phyloP scores from a whole-genome alignment of 2,113 vertebrate species.

The Xyrauchen texanus region DNA sequence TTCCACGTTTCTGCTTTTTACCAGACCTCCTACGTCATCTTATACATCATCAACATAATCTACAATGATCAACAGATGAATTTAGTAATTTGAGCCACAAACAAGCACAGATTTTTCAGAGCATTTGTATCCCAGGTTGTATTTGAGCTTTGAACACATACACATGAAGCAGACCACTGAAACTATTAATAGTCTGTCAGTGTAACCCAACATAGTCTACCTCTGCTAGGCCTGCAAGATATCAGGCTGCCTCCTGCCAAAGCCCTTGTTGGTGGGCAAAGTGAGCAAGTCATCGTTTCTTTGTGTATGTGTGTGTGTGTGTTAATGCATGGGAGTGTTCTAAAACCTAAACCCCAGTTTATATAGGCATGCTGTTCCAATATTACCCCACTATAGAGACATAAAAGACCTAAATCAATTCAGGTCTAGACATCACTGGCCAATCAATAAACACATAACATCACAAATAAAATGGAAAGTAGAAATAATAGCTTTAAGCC shows the following conservation, averaged over 20 bases:
- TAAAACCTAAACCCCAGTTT: constrained; percentile 15
- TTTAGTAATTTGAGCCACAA: too few relatives aligned
- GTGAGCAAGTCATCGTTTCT: neutral
- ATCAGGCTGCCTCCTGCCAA: constrained; percentile 5
- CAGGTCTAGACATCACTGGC: constrained; percentile 35
- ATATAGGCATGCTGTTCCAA: constrained; percentile 25
- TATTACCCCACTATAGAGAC: constrained; percentile 38
- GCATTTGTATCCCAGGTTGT: neutral
- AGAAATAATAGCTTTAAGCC: constrained; percentile 20
- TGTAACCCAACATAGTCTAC: neutral
- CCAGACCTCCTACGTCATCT: too few relatives aligned
- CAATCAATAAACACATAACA: constrained; percentile 41
- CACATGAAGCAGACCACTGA: neutral
- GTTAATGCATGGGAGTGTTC: too few relatives aligned
- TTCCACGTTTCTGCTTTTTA: too few relatives aligned
- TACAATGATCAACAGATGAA: too few relatives aligned
- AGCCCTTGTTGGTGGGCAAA: neutral
- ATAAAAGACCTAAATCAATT: constrained; percentile 49
- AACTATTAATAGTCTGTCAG: neutral
- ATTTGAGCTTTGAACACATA: neutral
- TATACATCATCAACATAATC: too few relatives aligned
- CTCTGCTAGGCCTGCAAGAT: neutral
- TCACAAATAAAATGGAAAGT: constrained; percentile 29
- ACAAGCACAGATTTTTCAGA: neutral
- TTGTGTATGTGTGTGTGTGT: constrained; percentile 13